Evolutionary conservation across 2,113 vertebrate species (phyloP).

Genomic region (Tragelaphus imberbis): DNA sequence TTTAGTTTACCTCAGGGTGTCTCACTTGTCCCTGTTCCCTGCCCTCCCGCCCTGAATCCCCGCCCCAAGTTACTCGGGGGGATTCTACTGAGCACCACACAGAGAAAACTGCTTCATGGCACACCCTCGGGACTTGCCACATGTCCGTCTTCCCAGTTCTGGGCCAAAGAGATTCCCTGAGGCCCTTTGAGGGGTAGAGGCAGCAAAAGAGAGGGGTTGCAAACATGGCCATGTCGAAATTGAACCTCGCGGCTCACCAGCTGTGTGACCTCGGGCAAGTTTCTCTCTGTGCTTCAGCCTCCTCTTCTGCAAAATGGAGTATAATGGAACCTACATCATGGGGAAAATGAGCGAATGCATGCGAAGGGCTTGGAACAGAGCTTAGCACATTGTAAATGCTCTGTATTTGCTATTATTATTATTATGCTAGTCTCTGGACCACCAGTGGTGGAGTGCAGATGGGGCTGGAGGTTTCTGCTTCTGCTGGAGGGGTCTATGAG

Average conservation of each 20-base stretch:
- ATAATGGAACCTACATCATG: rapidly evolving
- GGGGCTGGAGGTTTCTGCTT: neutral
- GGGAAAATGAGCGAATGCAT: rapidly evolving
- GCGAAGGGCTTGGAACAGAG: neutral
- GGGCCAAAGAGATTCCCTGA: neutral
- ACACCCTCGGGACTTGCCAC: neutral
- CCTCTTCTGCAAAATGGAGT: neutral
- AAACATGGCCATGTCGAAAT: neutral
- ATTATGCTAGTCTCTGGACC: neutral
- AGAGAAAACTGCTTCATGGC: neutral
- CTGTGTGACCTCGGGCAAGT: neutral
- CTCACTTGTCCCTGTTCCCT: neutral
- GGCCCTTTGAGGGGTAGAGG: neutral
- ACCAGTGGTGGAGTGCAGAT: neutral
- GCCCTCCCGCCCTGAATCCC: rapidly evolving
- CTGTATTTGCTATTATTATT: neutral
- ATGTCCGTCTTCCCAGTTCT: neutral
- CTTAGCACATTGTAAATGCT: rapidly evolving
- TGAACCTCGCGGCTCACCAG: neutral
- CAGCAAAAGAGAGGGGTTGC: neutral
- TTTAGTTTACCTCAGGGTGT: neutral
- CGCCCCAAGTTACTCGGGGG: neutral
- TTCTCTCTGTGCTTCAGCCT: neutral
- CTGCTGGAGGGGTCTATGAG: neutral
- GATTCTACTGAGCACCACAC: neutral